Conservation (phyloP, 2,113 vertebrate genomes). For the Gila orcuttii region DNA sequence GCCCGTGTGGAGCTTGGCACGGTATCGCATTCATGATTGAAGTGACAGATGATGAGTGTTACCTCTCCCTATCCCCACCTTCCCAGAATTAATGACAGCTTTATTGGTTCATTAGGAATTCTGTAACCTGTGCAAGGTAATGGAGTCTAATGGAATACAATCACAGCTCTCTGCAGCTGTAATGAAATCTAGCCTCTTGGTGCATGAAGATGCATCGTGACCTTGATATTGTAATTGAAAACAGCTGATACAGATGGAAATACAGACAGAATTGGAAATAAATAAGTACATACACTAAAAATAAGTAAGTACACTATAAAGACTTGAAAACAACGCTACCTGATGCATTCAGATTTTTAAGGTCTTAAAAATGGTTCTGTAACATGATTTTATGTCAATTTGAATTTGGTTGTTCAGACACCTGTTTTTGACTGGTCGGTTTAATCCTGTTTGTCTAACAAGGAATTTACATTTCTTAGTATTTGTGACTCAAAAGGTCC, state of each 20-base stretch:
- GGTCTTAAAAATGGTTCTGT: background rate
- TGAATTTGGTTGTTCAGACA: background rate
- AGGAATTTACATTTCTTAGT: background rate
- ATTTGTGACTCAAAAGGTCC: background rate
- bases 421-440: background rate
- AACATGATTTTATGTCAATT: too few relatives aligned
- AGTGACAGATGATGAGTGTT: slow-evolving; percentile 23
- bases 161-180: background rate
- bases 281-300: too few relatives aligned
- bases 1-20: slow-evolving; percentile 27
- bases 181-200: slow-evolving; percentile 31
- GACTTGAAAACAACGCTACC: background rate
- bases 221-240: slow-evolving; percentile 29
- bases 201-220: slow-evolving; percentile 35
- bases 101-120: slow-evolving; percentile 51
- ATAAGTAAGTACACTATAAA: too few relatives aligned
- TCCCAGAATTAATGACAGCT: slow-evolving; percentile 29
- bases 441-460: background rate
- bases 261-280: background rate
- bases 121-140: slow-evolving; percentile 32
- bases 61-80: background rate
- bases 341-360: background rate
- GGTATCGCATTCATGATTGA: slow-evolving; percentile 2
- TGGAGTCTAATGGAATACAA: slow-evolving; percentile 40
- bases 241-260: slow-evolving; percentile 13